These are phyloP conservation scores for Halichoeres trimaculatus DNA, from an alignment of 2,113 vertebrate genomes.

Conservation along the genomic window DNA sequence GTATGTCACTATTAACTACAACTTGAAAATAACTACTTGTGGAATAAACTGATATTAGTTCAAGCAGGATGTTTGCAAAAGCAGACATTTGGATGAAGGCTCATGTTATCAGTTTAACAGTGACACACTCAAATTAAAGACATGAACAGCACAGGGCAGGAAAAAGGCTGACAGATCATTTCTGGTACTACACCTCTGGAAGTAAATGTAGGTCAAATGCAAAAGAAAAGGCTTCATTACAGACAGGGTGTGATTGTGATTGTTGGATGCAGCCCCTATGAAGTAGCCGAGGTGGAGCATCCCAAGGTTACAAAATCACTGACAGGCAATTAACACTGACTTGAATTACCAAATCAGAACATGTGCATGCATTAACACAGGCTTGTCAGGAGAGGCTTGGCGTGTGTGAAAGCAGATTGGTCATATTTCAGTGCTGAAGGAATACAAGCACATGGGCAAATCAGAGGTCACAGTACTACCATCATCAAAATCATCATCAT, in stretches of 20 bases:
- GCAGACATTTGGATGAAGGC: not conserved
- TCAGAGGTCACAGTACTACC: slow-evolving; percentile 39
- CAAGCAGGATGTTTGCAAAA: not conserved
- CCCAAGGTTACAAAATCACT: slow-evolving; percentile 48
- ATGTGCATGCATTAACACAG: slow-evolving; percentile 69
- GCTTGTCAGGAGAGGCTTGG: slow-evolving; percentile 50
- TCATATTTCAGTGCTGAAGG: slow-evolving; percentile 50
- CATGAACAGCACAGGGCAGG: not conserved
- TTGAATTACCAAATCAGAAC: slow-evolving; percentile 56
- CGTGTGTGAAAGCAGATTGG: slow-evolving; percentile 42
- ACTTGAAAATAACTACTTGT: no score
- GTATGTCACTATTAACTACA: no score
- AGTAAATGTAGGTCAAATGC: slow-evolving; percentile 29
- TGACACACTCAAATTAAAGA: slow-evolving; percentile 14
- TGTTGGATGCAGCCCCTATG: slow-evolving; percentile 14
- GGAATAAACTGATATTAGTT: no score
- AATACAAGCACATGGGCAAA: slow-evolving; percentile 57
- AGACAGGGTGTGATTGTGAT: slow-evolving; percentile 26
- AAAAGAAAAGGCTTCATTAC: slow-evolving; percentile 22
- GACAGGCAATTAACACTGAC: slow-evolving; percentile 44
- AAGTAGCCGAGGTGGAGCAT: slow-evolving; percentile 24
- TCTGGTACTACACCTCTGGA: slow-evolving; percentile 19
- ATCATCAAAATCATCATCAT: slow-evolving; percentile 39
- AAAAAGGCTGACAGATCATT: not conserved
- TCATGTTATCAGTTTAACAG: not conserved